Evolutionary conservation across 2,888 invertebrate genomes (phyloP), one percentile per base, ranked within the genome.

Genomic region (Megaustenia siamemsis): DNA sequence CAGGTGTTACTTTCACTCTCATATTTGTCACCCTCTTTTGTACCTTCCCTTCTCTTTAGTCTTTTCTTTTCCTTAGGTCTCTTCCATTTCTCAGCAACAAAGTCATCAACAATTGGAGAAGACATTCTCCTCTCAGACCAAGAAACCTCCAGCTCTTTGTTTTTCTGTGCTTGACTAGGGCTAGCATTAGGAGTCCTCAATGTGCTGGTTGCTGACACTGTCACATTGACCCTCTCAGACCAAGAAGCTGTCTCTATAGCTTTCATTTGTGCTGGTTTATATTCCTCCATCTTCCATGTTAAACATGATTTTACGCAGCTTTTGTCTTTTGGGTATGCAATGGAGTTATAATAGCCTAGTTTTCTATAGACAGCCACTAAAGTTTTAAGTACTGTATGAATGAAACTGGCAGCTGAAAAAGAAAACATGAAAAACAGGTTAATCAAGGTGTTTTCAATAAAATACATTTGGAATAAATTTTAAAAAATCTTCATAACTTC

Each of bases 91-190:
- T 68, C 69, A 24, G 66, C 76, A 10, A 15, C 53, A 28, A 69
- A 66, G 35, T 83, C 68, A 40, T 78, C 79, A 56, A 35, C 69
- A 24, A 84, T 60, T 12, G 84, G 84, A 38, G 84, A 84, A 56
- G 79, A 66, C n/a, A 84, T 43, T 49, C 84, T 78, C 6, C 84
- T 35, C 60, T 84, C 84, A 49, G 84, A 84, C 84, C 84, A 84
- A 15, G 84, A 84, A 1, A 79, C 40, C 40, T 84, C 78, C 35
- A 84, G 32, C 28, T 78, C 84, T 38, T 53, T 83, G 43, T 43
- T 28, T 43, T 45, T 12, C 32, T 69, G 56, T 10, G 40, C 60
- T 15, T 45, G 79, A 21, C 53, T 56, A 0, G 84, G 84, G 43
- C 84, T 84, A 15, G 84, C 38, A 12, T 84, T 79, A 40, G 84